Conservation (phyloP, 2,888 invertebrate species). For the Steromphala cineraria region DNA sequence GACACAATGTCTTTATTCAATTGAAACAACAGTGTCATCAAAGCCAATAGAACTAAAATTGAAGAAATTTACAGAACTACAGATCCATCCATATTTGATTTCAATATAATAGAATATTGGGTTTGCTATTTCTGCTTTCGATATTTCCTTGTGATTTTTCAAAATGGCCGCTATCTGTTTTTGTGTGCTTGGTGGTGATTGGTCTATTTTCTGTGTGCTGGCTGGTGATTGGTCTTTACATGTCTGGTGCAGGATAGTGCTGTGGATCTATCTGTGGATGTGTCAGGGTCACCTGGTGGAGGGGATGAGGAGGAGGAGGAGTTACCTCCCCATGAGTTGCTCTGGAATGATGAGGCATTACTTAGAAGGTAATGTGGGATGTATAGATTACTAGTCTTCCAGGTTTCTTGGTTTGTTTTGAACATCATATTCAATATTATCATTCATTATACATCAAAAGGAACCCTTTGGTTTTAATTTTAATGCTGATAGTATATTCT, state of each 20-base stretch:
- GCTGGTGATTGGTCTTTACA: not conserved
- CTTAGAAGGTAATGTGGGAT: not conserved
- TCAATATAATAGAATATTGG: too few species aligned
- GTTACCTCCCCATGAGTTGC: not conserved
- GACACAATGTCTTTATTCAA: too few species aligned
- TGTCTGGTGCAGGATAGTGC: constrained; percentile 13
- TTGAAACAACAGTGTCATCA: too few species aligned
- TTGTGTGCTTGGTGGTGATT: not conserved
- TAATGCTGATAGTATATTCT: too few species aligned
- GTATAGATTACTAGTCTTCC: too few species aligned
- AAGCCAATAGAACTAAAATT: too few species aligned
- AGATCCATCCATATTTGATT: too few species aligned
- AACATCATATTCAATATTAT: too few species aligned
- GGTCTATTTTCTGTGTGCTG: not conserved
- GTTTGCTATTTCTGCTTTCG: not conserved
- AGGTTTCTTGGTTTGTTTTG: too few species aligned
- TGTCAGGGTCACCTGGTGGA: not conserved
- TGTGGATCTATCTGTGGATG: not conserved
- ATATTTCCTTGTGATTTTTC: not conserved
- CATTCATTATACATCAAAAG: too few species aligned
- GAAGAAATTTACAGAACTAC: too few species aligned
- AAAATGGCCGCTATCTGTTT: not conserved
- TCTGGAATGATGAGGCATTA: not conserved
- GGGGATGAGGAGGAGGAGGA: not conserved
- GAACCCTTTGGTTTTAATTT: too few species aligned